phyloP scores from a whole-genome alignment of 2,113 vertebrate genomes.

The Nothoprocta pentlandii region DNA sequence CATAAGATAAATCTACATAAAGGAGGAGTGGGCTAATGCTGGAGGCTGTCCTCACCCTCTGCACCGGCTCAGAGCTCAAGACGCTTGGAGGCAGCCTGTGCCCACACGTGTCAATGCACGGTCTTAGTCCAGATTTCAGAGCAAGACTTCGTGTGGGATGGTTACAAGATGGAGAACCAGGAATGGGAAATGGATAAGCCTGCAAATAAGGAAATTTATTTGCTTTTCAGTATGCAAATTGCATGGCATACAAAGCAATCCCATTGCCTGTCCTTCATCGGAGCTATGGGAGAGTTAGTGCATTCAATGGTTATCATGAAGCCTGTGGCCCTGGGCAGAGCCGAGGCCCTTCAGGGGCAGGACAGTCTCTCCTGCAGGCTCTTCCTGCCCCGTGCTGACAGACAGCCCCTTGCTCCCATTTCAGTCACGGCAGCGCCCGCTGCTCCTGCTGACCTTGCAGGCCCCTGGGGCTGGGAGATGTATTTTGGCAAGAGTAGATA shows the following conservation, averaged over 20 bases:
- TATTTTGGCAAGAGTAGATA: not conserved
- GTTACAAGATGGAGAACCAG: not conserved
- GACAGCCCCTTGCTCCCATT: not conserved
- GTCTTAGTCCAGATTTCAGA: not conserved
- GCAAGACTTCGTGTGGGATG: not conserved
- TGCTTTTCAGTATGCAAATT: not conserved
- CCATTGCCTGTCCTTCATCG: not conserved
- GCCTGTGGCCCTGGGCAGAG: not conserved
- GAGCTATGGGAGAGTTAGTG: not conserved
- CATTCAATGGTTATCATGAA: not conserved
- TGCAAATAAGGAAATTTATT: not conserved
- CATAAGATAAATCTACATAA: too few relatives aligned
- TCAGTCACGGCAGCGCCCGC: not conserved
- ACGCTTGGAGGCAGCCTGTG: not conserved
- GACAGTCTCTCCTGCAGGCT: rapidly evolving
- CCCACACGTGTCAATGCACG: not conserved
- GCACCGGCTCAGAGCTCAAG: not conserved
- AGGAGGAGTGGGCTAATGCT: rapidly evolving
- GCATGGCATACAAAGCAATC: too few relatives aligned
- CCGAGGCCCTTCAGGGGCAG: not conserved
- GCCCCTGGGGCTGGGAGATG: not conserved
- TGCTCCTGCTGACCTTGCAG: not conserved
- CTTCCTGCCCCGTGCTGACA: rapidly evolving
- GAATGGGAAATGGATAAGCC: not conserved
- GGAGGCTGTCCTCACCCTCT: not conserved